phyloP scores from a whole-genome alignment of 2,113 vertebrate genomes.

The Apus apus region DNA sequence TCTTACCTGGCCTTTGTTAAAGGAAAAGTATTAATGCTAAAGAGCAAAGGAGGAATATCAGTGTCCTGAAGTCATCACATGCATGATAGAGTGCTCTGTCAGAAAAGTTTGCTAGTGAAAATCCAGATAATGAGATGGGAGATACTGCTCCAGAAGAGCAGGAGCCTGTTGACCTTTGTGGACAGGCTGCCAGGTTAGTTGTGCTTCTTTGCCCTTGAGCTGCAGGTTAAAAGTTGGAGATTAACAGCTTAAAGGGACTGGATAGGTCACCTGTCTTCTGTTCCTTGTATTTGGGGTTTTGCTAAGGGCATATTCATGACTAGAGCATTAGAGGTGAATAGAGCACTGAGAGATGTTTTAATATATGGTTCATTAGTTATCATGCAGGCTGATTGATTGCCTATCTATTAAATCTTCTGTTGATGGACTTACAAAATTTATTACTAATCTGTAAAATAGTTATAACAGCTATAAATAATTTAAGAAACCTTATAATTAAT shows the following conservation, averaged over 20 bases:
- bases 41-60: background rate
- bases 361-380: background rate
- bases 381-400: slow-evolving; percentile 7
- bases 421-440: slow-evolving; percentile 10
- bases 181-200: background rate
- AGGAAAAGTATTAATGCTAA: background rate
- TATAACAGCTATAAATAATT: slow-evolving; percentile 24
- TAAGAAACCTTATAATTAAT: background rate
- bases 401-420: slow-evolving; percentile 20
- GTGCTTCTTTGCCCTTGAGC: background rate
- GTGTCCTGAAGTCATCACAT: rapidly evolving
- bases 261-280: background rate
- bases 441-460: slow-evolving; percentile 12
- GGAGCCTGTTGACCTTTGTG: background rate
- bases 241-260: rapidly evolving
- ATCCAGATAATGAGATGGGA: background rate
- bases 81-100: background rate
- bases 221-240: background rate
- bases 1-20: background rate
- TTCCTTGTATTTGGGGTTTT: background rate
- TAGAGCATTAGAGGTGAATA: background rate
- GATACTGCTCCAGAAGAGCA: background rate
- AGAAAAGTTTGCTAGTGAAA: background rate
- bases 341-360: background rate
- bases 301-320: background rate